phyloP scores from a whole-genome alignment of 2,113 vertebrate genomes.

The Petroica traversi region DNA sequence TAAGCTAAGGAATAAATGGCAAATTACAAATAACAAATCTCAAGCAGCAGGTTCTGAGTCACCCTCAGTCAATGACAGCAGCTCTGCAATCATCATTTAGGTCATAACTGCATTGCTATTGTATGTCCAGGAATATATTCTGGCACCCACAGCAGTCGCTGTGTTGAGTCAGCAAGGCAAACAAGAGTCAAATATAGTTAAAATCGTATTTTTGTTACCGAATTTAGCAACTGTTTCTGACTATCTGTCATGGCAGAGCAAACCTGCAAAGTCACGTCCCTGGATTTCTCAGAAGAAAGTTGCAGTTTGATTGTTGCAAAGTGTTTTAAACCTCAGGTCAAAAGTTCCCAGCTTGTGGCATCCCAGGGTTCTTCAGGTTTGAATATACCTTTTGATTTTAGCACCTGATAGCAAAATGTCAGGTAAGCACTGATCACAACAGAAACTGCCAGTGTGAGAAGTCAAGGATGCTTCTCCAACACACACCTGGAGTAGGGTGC shows the following conservation, averaged over 20 bases:
- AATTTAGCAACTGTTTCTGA: background rate
- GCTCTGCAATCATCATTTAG: background rate
- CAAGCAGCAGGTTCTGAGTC: slow-evolving; percentile 4
- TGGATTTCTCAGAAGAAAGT: background rate
- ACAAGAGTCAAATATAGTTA: background rate
- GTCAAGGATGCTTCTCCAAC: background rate
- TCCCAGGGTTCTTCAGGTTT: background rate
- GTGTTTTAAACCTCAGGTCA: background rate
- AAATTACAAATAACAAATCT: background rate
- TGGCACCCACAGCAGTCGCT: background rate
- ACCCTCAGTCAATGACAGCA: background rate
- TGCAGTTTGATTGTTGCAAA: background rate
- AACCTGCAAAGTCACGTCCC: background rate
- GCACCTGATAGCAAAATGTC: background rate
- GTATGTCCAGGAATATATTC: background rate
- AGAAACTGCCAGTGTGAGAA: background rate
- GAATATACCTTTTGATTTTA: background rate
- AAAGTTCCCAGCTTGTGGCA: background rate
- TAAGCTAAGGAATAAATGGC: background rate
- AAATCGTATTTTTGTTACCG: background rate
- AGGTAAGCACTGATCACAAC: background rate
- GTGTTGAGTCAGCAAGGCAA: slow-evolving; percentile 27
- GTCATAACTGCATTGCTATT: background rate
- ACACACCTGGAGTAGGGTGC: background rate
- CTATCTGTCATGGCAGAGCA: background rate